Evolutionary conservation across 2,797 vertebrate genomes (phyloP), one percentile per base, ranked within the genome.

Genomic region (Tragopan temminckii): DNA sequence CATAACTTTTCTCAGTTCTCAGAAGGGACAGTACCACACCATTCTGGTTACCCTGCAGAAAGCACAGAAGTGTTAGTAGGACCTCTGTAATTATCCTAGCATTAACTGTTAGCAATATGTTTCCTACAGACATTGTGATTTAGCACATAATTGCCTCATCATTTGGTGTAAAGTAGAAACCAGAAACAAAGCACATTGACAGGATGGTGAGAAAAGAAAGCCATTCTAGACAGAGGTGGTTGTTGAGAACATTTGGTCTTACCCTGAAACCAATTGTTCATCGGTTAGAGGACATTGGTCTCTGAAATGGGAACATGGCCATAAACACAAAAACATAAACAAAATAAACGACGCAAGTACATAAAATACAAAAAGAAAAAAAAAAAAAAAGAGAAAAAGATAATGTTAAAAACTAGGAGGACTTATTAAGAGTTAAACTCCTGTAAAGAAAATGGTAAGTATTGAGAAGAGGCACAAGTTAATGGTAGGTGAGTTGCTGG

Each of bases 211-310:
- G 95, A 96, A 74, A 97, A 97, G 97, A 97, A 97, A 98, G 98
- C 98, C 97, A 98, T 98, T 98, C 97, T 98, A 98, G 98, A 98
- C 97, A 98, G 96, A 96, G 96, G 97, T 98, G 97, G 93, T 98
- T 98, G 97, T 98, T 98, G 96, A 98, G 98, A 98, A 98, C 85
- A 9, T 97, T 98, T 96, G 94, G 95, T 98, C 99, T 99, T 99
- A 99, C 99, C 99, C 99, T 90, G 98, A 98, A 98, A 99, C 99
- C 98, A 99, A 99, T 98, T 99, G 98, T 98, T 99, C 98, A 96
- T 99, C 98, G 98, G 98, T 99, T 98, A 99, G 98, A 98, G 98
- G 98, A 98, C 98, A 98, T 97, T 99, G 98, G 97, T 99, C 98
- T 98, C 99, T 99, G 99, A 98, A 99, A 99, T 98, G 98, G 99